Base-by-base conservation (phyloP, 2,888 invertebrate species). In the Tetragonula carbonaria region DNA sequence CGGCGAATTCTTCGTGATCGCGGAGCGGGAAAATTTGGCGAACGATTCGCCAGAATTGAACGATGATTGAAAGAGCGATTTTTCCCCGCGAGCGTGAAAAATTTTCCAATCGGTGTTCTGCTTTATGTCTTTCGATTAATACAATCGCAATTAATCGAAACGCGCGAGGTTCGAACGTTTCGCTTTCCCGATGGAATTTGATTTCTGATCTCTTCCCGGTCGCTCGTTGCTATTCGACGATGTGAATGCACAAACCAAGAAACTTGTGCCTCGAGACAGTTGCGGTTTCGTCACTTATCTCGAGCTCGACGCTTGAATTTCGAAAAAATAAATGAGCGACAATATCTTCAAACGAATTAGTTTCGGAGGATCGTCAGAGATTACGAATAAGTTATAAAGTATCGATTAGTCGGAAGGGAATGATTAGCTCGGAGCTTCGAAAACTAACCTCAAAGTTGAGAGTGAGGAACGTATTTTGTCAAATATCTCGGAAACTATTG, bases 211-310 rank as follows among this genome's bases (percentile, higher is more conserved):
- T 70, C 51, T 50, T n/a, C n/a, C 51, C 6, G 14, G 18, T 13
- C 6, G 38, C 71, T 70, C 53, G 23, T 71, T 38, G 62, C 71
- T 23, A 45, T 16, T 65, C 78, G 53, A 53, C 45, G 1, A 45
- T 21, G 14, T 50, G 55, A 21, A 18, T 62, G 16, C 16, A 18
- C 38, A 14, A 6, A 45, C 45, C 14, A 18, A 51, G 13, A 53
- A 68, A 59, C 62, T 16, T 59, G 66, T 11, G n/a, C 21, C 28
- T 5, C 28, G 57, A 45, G 38, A 23, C 1, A 45, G 63, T 55
- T 11, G 4, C 67, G 81, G 55, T 78, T 85, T 85, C 80, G 72
- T 38, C 73, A 50, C 83, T 87, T 87, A 85, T 87, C 87, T 85
- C 67, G 18, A 73, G 68, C 81, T 86, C 74, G 33, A 33, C 33